Percentiles rank a stretch among this genome's conserved stretches.
phyloP scores from a whole-genome alignment of 2,113 vertebrate genomes.

The pig (Sus scrofa) region DNA sequence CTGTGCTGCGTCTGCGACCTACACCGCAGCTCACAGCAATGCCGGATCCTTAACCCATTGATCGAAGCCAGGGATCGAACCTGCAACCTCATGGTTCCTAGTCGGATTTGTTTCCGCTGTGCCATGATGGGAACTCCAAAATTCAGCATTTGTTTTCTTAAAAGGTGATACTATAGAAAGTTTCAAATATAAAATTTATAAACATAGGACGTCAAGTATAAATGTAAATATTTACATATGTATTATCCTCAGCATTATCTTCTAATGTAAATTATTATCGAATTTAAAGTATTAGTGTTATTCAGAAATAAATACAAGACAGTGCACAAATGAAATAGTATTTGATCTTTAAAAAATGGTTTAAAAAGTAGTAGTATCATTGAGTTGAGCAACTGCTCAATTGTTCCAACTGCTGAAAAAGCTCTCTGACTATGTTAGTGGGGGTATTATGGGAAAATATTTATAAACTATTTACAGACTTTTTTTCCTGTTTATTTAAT shows the following conservation, averaged over 20 bases:
- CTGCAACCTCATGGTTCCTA: too few relatives aligned
- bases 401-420: background rate
- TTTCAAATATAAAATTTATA: background rate
- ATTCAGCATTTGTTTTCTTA: background rate
- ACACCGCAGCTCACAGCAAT: too few relatives aligned
- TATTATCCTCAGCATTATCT: background rate
- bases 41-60: too few relatives aligned
- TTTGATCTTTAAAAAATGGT: conserved; percentile 39
- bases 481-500: background rate
- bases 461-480: conserved; percentile 1
- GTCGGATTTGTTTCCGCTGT: too few relatives aligned
- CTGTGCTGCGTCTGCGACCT: too few relatives aligned
- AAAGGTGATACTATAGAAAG: background rate
- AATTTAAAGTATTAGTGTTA: conserved; percentile 6
- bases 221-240: background rate
- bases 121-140: too few relatives aligned
- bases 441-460: background rate
- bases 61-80: too few relatives aligned
- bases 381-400: background rate
- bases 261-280: background rate
- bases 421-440: background rate
- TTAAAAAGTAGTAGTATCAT: background rate
- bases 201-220: background rate
- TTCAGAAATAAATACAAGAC: background rate
- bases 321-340: background rate